Evolutionary conservation across 2,113 vertebrate species (phyloP).

Genomic region (Acrocephalus arundinaceus): DNA sequence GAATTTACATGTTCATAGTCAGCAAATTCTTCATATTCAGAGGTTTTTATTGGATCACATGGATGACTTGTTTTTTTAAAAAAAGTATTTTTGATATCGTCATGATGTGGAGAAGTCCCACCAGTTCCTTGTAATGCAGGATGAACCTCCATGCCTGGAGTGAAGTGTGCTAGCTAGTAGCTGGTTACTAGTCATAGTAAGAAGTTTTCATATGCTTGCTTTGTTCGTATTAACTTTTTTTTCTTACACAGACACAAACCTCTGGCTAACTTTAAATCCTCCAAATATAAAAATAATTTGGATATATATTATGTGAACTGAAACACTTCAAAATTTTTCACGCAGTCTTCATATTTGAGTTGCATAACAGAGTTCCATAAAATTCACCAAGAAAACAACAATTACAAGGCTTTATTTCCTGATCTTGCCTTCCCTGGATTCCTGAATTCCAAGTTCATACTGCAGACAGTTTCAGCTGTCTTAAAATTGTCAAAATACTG

Average conservation of each 20-base stretch:
- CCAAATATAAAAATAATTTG: slow-evolving; percentile 78
- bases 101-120: not conserved
- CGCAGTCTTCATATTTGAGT: slow-evolving; percentile 77
- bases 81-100: not conserved
- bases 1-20: slow-evolving; percentile 13
- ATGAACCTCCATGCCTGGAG: slow-evolving; percentile 73
- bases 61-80: not conserved
- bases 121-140: slow-evolving; percentile 44
- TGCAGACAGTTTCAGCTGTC: slow-evolving; percentile 81
- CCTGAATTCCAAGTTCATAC: slow-evolving; percentile 79
- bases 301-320: slow-evolving; percentile 74
- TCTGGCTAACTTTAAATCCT: slow-evolving; percentile 74
- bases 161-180: slow-evolving; percentile 79
- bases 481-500: slow-evolving; percentile 77
- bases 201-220: slow-evolving; percentile 81
- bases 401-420: slow-evolving; percentile 77
- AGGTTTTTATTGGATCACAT: slow-evolving; percentile 44
- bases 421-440: slow-evolving; percentile 76
- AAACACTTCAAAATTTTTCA: slow-evolving; percentile 77
- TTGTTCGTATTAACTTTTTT: slow-evolving; percentile 82
- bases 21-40: not conserved
- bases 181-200: slow-evolving; percentile 85
- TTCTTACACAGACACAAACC: slow-evolving; percentile 80
- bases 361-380: slow-evolving; percentile 78
- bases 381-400: slow-evolving; percentile 78